phyloP scores from a whole-genome alignment of 2,113 vertebrate species.

The Thomomys bottae region DNA sequence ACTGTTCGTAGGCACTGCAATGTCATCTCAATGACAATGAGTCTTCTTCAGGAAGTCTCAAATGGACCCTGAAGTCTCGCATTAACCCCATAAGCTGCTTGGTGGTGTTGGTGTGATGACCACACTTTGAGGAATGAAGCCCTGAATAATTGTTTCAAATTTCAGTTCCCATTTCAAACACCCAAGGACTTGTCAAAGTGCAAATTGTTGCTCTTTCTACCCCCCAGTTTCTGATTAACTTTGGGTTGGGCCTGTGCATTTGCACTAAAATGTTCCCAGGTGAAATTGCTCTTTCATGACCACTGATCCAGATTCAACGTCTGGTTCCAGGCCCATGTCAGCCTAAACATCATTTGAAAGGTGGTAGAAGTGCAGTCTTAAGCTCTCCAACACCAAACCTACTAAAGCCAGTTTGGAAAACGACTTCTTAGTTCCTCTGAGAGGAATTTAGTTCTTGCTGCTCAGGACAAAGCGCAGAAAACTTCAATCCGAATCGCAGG shows the following conservation, averaged over 20 bases:
- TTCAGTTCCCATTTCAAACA: background rate
- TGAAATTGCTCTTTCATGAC: background rate
- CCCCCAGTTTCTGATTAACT: background rate
- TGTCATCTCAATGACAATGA: background rate
- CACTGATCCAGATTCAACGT: background rate
- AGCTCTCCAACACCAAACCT: background rate
- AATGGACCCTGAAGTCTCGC: background rate
- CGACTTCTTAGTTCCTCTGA: background rate
- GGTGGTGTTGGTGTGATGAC: background rate
- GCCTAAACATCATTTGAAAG: background rate
- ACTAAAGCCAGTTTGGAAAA: background rate
- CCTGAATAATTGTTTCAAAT: background rate
- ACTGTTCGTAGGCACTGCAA: background rate
- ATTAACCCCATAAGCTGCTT: background rate
- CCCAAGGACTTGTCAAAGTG: background rate
- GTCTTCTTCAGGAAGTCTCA: background rate
- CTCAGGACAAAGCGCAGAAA: background rate
- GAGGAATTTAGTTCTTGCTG: background rate
- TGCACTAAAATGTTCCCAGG: background rate
- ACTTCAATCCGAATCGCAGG: background rate
- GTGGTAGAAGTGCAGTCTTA: background rate
- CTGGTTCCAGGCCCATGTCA: background rate
- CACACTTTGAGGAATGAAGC: background rate
- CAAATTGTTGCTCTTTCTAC: background rate
- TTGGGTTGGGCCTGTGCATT: background rate